These are phyloP conservation scores for Petrocephalus microphthalmus DNA, from an alignment of 2,113 vertebrate species.

Conservation along the genomic window DNA sequence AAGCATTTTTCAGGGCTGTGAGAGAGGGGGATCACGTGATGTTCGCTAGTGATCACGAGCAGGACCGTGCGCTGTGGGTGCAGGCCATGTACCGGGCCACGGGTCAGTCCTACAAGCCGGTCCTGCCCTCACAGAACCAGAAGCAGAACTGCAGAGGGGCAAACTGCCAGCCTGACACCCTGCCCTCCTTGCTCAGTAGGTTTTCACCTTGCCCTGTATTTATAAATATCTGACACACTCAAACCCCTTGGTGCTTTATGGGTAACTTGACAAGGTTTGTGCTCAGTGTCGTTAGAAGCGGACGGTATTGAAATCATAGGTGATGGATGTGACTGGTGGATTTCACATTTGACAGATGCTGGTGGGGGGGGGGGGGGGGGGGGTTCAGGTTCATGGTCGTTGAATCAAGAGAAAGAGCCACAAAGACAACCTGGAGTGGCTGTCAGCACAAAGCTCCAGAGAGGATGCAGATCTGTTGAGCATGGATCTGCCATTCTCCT, in stretches of 20 bases:
- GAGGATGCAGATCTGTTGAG: background rate
- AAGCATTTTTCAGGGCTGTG: constrained; percentile 86
- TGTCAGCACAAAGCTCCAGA: background rate
- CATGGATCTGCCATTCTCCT: background rate
- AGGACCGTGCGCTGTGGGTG: constrained; percentile 86
- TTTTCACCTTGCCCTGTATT: constrained; percentile 26
- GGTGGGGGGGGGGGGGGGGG: too few species aligned
- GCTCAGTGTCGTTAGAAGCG: background rate
- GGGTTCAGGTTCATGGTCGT: background rate
- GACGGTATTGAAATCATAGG: background rate
- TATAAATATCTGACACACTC: background rate
- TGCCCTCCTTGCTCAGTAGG: constrained; percentile 74
- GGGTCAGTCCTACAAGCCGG: constrained; percentile 89
- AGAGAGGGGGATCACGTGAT: constrained; percentile 89
- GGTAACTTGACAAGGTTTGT: background rate
- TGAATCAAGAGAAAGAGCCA: background rate
- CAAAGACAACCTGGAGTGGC: background rate
- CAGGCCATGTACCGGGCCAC: constrained; percentile 96
- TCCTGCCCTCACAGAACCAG: constrained; percentile 71
- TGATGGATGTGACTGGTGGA: background rate
- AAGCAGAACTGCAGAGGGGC: constrained; percentile 74
- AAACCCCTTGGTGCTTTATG: background rate
- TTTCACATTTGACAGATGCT: too few species aligned
- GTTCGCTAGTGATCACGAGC: constrained; percentile 88
- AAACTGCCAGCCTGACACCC: constrained; percentile 54